Base-by-base conservation (phyloP, 2,113 vertebrate genomes). In the Leiothrix lutea region DNA sequence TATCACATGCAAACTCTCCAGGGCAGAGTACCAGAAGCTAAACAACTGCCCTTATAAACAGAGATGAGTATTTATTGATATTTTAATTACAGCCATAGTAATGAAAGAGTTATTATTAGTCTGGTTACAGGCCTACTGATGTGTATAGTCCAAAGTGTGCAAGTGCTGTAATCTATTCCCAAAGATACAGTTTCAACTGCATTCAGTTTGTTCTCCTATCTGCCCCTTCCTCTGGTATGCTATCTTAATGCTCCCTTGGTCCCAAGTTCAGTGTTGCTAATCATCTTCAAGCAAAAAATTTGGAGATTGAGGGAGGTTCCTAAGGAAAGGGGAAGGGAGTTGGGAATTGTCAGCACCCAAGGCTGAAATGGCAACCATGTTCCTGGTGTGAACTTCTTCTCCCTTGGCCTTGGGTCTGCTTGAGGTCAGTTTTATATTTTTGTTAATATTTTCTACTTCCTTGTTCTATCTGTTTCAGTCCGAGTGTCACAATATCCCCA, bases 401-500 rank as follows among this genome's bases (percentile, higher is more conserved):
- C 8, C 6, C 11, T 70, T 42, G 35, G 15, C 50, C 31, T 72
- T 51, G 14, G 3, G 13, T 72, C 31, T 88, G 9, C 31, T 38
- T 86, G 28, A 11, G 18, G 5, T 69, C 0, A 29, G 65, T 88
- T 88, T 83, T 36, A 2, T 44, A 6, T 38, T n/a, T 29, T 73
- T 86, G 4, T 28, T 73, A 50, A 23, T 33, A 47, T 8, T 48
- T 2, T 28, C 47, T 72, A 5, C 8, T 69, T 83, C 36, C 15
- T 92, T 18, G 0, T 23, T 58, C 11, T 72, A 90, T 64, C 61
- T 88, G 9, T 40, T 83, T 78, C 45, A 35, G 35, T 58, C 33
- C 22, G n/a, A 75, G 75, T 25, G 3, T 28, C 33, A 36, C 0
- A 0, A 44, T 47, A 60, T 15, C 45, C 9, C 1, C 3, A n/a